phyloP scores from a whole-genome alignment of 2,113 vertebrate species.

The Mola mola region DNA sequence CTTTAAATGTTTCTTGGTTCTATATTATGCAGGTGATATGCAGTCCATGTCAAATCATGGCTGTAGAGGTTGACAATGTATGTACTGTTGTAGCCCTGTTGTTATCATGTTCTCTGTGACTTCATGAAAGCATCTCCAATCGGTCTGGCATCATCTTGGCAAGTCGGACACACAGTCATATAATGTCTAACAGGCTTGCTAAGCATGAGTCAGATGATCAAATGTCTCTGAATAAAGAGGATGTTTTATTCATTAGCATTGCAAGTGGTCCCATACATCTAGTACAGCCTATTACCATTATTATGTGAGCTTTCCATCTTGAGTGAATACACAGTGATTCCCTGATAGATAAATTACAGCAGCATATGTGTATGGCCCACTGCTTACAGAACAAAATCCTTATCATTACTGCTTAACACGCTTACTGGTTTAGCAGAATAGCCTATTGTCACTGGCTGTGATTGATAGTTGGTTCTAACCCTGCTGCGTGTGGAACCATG shows the following conservation, averaged over 20 bases:
- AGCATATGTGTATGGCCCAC: neutral
- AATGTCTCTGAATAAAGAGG: slow-evolving; percentile 24
- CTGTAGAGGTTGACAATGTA: slow-evolving; percentile 14
- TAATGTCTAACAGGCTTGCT: slow-evolving; percentile 44
- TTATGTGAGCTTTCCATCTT: slow-evolving; percentile 32
- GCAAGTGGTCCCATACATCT: slow-evolving; percentile 27
- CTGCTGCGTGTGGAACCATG: neutral
- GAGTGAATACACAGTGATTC: slow-evolving; percentile 50
- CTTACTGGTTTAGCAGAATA: neutral
- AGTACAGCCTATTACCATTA: slow-evolving; percentile 16
- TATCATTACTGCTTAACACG: slow-evolving; percentile 23
- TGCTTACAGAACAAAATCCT: slow-evolving; percentile 14
- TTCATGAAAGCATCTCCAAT: slow-evolving; percentile 57
- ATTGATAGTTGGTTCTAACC: slow-evolving; percentile 6
- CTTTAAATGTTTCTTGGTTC: neutral
- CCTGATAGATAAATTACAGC: slow-evolving; percentile 24
- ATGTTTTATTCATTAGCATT: slow-evolving; percentile 73
- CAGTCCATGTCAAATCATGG: slow-evolving; percentile 44
- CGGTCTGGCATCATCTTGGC: too few species aligned
- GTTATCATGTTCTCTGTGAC: too few species aligned
- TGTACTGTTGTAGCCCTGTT: neutral
- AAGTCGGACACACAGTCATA: slow-evolving; percentile 56
- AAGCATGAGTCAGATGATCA: slow-evolving; percentile 48
- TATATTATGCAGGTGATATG: slow-evolving; percentile 4
- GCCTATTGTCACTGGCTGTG: slow-evolving; percentile 11